Base-by-base conservation (phyloP, 2,888 invertebrate genomes). In the Ophion ellenae region DNA sequence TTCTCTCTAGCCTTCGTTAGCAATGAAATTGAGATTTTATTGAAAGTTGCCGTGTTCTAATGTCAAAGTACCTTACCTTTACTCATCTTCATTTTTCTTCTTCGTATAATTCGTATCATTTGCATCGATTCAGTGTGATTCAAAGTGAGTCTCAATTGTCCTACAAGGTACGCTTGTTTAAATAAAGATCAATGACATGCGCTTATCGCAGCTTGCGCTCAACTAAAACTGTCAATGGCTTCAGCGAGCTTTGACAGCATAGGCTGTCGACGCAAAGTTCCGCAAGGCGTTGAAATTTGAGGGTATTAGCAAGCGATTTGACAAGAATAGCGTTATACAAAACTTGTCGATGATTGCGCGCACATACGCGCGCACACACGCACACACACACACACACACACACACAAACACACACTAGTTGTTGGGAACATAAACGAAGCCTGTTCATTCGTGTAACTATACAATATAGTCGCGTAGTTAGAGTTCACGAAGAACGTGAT, bases 401-500 rank as follows among this genome's bases (percentile, higher is more conserved):
- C 24, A 24, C 24, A 24, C 24, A 24, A 0, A 24, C 40, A 61
- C 45, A n/a, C 69, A 45, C 10, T 17, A 40, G 61, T 61, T 69
- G 45, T 67, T 67, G 66, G 36, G 76, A 77, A 53, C 40, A 66
- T 32, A 66, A 45, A 57, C 67, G 14, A 66, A 53, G 47, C 59
- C 67, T 67, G 9, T 70, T 17, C 66, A n/a, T 67, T 66, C 78
- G 11, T 36, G 64, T 59, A 67, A 61, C 77, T 77, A 45, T 70
- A 73, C 79, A 70, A 79, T 67, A 45, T 47, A 53, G 67, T 63
- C 40, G 69, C 67, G 53, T 71, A 76, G 75, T 67, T 64, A 20
- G 82, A 81, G 83, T 89, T 71, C 75, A 86, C 83, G 57, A 20
- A 47, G 47, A 75, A 47, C 47, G 63, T 32, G 90, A 90, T 90